Evolutionary conservation across 2,797 vertebrate species (phyloP).

Genomic region (Agapornis canus): DNA sequence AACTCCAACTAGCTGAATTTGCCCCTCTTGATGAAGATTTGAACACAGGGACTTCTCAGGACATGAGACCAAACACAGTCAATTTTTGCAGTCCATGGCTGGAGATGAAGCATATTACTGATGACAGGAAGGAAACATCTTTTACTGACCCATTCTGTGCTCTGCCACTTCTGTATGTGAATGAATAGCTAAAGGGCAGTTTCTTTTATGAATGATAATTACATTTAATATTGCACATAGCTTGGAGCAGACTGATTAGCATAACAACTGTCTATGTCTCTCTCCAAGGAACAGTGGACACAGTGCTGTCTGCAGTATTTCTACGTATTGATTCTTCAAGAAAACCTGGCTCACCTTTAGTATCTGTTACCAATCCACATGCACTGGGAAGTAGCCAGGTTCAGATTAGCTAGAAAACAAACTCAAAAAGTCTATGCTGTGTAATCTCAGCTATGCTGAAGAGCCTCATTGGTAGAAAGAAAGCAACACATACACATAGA

Average conservation of each 20-base stretch:
- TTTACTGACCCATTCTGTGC: background rate
- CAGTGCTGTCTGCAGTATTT: background rate
- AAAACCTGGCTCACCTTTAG: background rate
- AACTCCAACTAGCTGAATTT: background rate
- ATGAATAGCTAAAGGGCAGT: background rate
- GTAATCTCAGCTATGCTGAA: background rate
- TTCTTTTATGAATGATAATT: background rate
- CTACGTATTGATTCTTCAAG: background rate
- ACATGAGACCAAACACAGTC: background rate
- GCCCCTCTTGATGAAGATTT: background rate
- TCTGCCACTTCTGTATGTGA: background rate
- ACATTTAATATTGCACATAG: background rate
- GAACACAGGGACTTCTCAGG: background rate
- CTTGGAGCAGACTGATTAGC: background rate
- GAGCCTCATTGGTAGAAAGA: background rate
- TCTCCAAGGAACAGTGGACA: background rate
- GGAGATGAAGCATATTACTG: background rate
- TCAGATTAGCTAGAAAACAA: background rate
- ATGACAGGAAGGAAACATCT: background rate
- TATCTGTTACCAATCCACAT: background rate
- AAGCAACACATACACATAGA: background rate
- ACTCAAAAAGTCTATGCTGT: background rate
- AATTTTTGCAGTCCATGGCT: background rate
- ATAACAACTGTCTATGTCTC: background rate
- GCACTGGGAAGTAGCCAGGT: background rate